A percentile compares a stretch with the other conserved stretches of the same genome.
phyloP scores from a whole-genome alignment of 1,140 invertebrate species.

The Metopolophium dirhodum region DNA sequence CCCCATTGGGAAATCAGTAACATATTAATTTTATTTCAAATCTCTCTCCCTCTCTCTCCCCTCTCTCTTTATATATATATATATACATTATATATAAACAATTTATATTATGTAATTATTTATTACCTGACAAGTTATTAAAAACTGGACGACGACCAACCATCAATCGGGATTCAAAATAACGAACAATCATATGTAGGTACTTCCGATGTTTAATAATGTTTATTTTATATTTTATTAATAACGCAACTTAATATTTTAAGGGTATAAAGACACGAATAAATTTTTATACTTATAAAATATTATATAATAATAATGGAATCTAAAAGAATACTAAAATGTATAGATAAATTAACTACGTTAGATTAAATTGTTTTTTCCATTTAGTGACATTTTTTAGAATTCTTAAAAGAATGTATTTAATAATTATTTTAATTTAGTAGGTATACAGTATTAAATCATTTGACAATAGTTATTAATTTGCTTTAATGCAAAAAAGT shows the following conservation, averaged over 20 bases:
- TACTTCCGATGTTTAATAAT: background rate
- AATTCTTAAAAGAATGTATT: too few relatives aligned
- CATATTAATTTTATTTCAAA: background rate
- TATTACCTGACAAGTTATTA: background rate
- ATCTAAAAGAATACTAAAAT: background rate
- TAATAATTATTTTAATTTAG: too few relatives aligned
- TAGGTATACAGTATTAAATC: too few relatives aligned
- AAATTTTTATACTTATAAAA: background rate
- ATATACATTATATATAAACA: too few relatives aligned
- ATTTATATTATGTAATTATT: background rate
- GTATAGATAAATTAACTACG: background rate
- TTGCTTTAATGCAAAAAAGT: background rate
- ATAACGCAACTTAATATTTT: background rate
- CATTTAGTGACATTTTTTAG: too few relatives aligned
- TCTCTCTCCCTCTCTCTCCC: too few relatives aligned
- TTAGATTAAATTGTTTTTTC: background rate
- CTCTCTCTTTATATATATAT: too few relatives aligned
- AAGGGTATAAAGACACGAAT: background rate
- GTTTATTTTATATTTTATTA: conserved; percentile 2
- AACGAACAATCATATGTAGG: background rate
- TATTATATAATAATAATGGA: conserved; percentile 1
- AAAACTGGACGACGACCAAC: background rate
- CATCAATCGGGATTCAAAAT: background rate
- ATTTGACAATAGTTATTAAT: too few relatives aligned
- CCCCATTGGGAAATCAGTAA: too few relatives aligned